phyloP scores from a whole-genome alignment of 2,797 vertebrate genomes.

The Erpetoichthys calabaricus region DNA sequence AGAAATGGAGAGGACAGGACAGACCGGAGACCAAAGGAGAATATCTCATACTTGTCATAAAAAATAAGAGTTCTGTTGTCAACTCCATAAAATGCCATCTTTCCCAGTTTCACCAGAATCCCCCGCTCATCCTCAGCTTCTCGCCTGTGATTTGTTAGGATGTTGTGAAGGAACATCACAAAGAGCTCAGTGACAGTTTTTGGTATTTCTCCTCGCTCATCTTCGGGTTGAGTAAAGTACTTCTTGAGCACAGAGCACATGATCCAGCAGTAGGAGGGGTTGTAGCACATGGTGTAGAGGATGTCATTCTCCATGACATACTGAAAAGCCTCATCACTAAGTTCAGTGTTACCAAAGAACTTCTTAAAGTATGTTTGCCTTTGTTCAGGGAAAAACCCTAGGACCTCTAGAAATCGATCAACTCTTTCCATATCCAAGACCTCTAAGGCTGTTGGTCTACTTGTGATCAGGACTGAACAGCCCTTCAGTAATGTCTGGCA shows the following conservation, averaged over 20 bases:
- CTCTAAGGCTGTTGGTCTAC: slow-evolving; percentile 15
- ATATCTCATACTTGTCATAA: slow-evolving; percentile 21
- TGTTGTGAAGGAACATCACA: slow-evolving; percentile 24
- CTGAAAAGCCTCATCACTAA: slow-evolving; percentile 21
- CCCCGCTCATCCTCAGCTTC: slow-evolving; percentile 9
- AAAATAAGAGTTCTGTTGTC: slow-evolving; percentile 13
- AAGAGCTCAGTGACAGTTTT: slow-evolving; percentile 46
- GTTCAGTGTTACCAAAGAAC: slow-evolving; percentile 32
- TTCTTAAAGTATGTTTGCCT: slow-evolving; percentile 32
- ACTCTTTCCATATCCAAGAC: slow-evolving; percentile 4
- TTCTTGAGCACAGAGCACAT: slow-evolving; percentile 36
- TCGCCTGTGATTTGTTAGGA: slow-evolving; percentile 22
- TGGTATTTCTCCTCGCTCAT: slow-evolving; percentile 26
- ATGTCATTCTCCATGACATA: slow-evolving; percentile 42
- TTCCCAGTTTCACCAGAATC: slow-evolving; percentile 33
- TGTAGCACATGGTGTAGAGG: slow-evolving; percentile 36
- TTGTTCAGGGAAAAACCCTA: slow-evolving; percentile 47
- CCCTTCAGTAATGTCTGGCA: slow-evolving; percentile 39
- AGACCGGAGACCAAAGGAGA: slow-evolving; percentile 21
- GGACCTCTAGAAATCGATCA: slow-evolving; percentile 22
- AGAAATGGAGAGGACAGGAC: slow-evolving; percentile 17
- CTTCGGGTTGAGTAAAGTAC: slow-evolving; percentile 15
- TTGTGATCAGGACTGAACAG: slow-evolving; percentile 37
- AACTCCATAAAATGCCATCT: slow-evolving; percentile 31
- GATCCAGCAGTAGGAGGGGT: slow-evolving; percentile 55